Evolutionary conservation across 2,113 vertebrate species (phyloP), one percentile per base, ranked within the genome.

Genomic region (Genyomyrus donnyi): DNA sequence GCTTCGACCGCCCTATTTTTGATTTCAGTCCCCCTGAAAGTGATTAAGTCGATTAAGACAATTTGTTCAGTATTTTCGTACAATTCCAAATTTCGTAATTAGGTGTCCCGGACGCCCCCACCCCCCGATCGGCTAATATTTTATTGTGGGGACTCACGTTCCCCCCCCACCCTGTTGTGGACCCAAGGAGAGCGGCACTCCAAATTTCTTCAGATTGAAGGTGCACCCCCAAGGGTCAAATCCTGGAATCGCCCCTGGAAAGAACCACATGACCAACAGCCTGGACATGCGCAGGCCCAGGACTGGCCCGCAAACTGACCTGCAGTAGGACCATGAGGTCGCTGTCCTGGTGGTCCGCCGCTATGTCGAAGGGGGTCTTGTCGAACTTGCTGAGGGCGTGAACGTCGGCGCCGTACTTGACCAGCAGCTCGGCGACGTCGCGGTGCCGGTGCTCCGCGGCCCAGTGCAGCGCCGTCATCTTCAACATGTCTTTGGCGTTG

Each of bases 381-480:
- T 97, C 97, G 0, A 99, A 99, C 92, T 98, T 99, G 95, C 97
- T 98, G 93, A 96, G 96, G 0, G 96, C 93, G 1, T 98, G 95
- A 2, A 98, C 97, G 0, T 98, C 97, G 0, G 98, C 98, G 0
- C 97, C 97, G 0, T 96, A 95, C 24, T 95, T 97, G 91, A 99
- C 89, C 5, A 99, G 96, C n/a, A 97, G 94, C 93, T 98, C 96
- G 0, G 96, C 96, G 0, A 98, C 96, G 0, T 93, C 91, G 0
- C 96, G 94, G 91, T 98, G 97, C 27, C 94, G 96, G 87, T 97
- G 97, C 91, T 99, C 98, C 0, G 97, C 96, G 0, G 98, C 97
- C 98, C 98, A 99, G 90, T 99, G 98, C 89, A 99, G 92, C 6
- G 98, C 98, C 0, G 98, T 99, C 98, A 99, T 98, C 94, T 99